Percentiles rank a stretch among this genome's conserved stretches.
Conservation (phyloP, 2,113 vertebrate genomes). For the Argyrosomus japonicus region DNA sequence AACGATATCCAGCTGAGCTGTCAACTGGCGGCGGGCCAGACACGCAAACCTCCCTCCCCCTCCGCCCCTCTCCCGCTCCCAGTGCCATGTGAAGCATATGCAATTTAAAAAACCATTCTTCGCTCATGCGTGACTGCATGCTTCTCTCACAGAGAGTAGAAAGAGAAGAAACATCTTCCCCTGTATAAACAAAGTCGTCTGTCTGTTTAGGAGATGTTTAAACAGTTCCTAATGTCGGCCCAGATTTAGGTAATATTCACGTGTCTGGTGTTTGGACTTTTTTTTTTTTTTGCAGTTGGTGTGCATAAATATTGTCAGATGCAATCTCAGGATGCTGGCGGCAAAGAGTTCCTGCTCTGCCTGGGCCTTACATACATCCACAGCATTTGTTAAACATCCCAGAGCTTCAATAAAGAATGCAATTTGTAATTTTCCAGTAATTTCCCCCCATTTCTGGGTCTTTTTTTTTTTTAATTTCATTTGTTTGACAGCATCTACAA, state of each 20-base stretch:
- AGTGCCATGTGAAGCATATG: slow-evolving; percentile 88
- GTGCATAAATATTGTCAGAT: slow-evolving; percentile 80
- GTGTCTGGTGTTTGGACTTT: slow-evolving; percentile 70
- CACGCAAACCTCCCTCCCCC: slow-evolving; percentile 84
- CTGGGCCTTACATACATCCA: slow-evolving; percentile 33
- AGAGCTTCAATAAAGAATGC: slow-evolving; percentile 37
- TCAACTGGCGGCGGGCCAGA: slow-evolving; percentile 92
- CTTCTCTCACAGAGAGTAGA: slow-evolving; percentile 71
- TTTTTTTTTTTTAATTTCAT: slow-evolving; percentile 2
- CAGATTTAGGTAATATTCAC: slow-evolving; percentile 74
- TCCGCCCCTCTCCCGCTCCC: slow-evolving; percentile 72
- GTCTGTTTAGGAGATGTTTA: slow-evolving; percentile 80
- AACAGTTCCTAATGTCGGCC: slow-evolving; percentile 78
- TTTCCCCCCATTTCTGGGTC: slow-evolving; percentile 8
- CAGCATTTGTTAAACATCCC: slow-evolving; percentile 54
- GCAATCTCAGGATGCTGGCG: slow-evolving; percentile 56
- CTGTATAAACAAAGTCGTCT: slow-evolving; percentile 76
- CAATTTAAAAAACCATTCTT: slow-evolving; percentile 84
- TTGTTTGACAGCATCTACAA: slow-evolving; percentile 31
- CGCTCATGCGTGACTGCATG: slow-evolving; percentile 86
- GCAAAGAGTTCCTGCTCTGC: slow-evolving; percentile 54
- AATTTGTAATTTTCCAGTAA: slow-evolving; percentile 44
- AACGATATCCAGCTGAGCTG: slow-evolving; percentile 95
- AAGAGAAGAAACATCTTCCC: slow-evolving; percentile 75
- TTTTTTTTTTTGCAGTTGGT: slow-evolving; percentile 39